A percentile compares a stretch with the other conserved stretches of the same genome.
These are phyloP conservation scores for Oncorhynchus gorbuscha DNA, from an alignment of 2,113 vertebrate genomes.

Conservation along the genomic window DNA sequence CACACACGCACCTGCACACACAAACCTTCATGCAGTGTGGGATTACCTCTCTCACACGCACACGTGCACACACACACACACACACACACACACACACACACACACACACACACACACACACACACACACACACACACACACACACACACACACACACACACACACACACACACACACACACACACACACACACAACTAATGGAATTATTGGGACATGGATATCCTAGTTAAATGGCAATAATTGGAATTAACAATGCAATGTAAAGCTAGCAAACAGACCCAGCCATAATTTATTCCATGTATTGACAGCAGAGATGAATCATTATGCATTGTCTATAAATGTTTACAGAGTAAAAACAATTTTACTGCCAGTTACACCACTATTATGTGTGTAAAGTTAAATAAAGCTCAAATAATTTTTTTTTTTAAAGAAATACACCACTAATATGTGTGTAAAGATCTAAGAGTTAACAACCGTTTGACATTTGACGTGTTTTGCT, in stretches of 20 bases:
- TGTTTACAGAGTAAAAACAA: too few relatives aligned
- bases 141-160: too few relatives aligned
- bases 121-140: conserved; percentile 7
- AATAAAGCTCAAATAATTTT: too few relatives aligned
- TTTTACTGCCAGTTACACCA: too few relatives aligned
- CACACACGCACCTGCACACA: background rate
- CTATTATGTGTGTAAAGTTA: too few relatives aligned
- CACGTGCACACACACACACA: background rate
- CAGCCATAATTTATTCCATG: background rate
- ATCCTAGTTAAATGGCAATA: too few relatives aligned
- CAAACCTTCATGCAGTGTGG: background rate
- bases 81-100: background rate
- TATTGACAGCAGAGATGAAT: background rate
- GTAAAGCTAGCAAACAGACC: conserved; percentile 2
- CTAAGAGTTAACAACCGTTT: too few relatives aligned
- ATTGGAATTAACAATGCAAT: conserved; percentile 13
- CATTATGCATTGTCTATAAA: background rate
- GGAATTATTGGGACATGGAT: too few relatives aligned
- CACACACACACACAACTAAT: conserved; percentile 19
- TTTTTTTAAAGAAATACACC: too few relatives aligned
- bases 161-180: conserved; percentile 1
- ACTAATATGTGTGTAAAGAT: too few relatives aligned
- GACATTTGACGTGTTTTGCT: too few relatives aligned
- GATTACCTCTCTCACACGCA: background rate
- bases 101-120: conserved; percentile 7